These are phyloP conservation scores for Tetragonula clypearis DNA, from an alignment of 1,140 invertebrate species.

Conservation along the genomic window DNA sequence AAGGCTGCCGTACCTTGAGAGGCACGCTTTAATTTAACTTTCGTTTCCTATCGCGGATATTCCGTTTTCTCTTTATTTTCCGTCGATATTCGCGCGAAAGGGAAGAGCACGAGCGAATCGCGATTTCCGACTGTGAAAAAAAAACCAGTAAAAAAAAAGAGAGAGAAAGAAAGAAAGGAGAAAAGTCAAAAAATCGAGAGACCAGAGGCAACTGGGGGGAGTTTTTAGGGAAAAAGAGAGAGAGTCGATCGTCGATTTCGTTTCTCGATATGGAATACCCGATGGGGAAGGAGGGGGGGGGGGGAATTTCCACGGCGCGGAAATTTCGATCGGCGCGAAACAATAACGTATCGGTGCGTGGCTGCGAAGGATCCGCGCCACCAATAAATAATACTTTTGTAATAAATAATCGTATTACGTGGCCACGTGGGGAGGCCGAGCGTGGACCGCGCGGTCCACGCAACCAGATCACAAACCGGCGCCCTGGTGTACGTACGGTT, in stretches of 20 bases:
- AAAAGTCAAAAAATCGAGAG: slow-evolving; percentile 70
- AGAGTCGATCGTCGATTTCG: slow-evolving; percentile 20
- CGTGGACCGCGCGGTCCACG: slow-evolving; percentile 25
- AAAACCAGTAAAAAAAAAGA: no score
- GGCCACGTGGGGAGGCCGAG: slow-evolving; percentile 48
- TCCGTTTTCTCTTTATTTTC: no score
- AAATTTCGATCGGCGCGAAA: slow-evolving; percentile 49
- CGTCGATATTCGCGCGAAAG: no score
- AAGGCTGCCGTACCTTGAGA: no score
- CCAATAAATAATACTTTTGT: slow-evolving; percentile 69
- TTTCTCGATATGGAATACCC: background rate
- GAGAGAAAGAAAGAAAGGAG: slow-evolving; percentile 18
- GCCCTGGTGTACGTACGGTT: slow-evolving; percentile 60
- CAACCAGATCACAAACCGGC: slow-evolving; percentile 33
- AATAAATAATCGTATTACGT: slow-evolving; percentile 72
- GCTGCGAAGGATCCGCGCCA: slow-evolving; percentile 49
- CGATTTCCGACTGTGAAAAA: no score
- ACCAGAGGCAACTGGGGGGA: slow-evolving; percentile 32
- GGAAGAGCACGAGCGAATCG: no score
- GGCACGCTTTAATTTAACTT: no score
- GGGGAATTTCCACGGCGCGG: slow-evolving; percentile 37
- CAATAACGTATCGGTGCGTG: slow-evolving; percentile 55
- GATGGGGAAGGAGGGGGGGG: slow-evolving; percentile 13
- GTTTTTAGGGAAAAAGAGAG: background rate
- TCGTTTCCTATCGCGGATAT: no score